Evolutionary conservation across 2,113 vertebrate species (phyloP).

Genomic region (Cynoglossus semilaevis): DNA sequence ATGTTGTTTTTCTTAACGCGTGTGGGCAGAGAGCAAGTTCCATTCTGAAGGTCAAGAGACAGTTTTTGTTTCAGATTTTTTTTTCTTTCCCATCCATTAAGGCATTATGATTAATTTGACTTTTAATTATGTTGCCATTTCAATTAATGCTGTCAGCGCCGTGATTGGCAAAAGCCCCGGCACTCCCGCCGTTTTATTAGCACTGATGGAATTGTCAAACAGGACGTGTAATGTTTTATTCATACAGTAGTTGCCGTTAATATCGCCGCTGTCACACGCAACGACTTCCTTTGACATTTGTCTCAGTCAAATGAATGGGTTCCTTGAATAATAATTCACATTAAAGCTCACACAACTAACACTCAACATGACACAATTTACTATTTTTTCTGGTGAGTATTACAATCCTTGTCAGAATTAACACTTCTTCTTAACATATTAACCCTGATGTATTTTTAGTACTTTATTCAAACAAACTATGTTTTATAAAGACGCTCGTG

Average conservation of each 20-base stretch:
- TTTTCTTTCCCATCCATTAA: constrained; percentile 63
- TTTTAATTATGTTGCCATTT: constrained; percentile 76
- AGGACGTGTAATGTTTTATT: constrained; percentile 55
- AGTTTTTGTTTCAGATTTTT: constrained; percentile 31
- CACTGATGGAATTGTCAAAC: constrained; percentile 72
- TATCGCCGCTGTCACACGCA: constrained; percentile 45
- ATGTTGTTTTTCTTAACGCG: constrained; percentile 5
- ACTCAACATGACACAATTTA: constrained; percentile 6
- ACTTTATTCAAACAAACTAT: too few species aligned
- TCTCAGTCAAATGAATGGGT: constrained; percentile 11
- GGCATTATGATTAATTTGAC: constrained; percentile 72
- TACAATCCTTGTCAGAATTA: not conserved
- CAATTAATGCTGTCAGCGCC: constrained; percentile 72
- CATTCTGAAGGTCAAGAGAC: constrained; percentile 68
- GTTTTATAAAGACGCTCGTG: too few species aligned
- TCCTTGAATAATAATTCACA: constrained; percentile 22
- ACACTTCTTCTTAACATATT: too few species aligned
- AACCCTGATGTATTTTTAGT: too few species aligned
- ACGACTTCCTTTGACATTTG: constrained; percentile 37
- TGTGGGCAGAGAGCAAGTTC: constrained; percentile 37
- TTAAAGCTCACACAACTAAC: constrained; percentile 8
- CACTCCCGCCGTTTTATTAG: constrained; percentile 66
- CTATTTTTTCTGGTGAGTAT: not conserved
- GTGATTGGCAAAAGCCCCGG: constrained; percentile 61
- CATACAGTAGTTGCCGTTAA: constrained; percentile 48